A percentile compares a stretch with the other conserved stretches of the same genome.
Evolutionary conservation across 2,797 vertebrate species (phyloP).

Genomic region (Cuculus canorus): DNA sequence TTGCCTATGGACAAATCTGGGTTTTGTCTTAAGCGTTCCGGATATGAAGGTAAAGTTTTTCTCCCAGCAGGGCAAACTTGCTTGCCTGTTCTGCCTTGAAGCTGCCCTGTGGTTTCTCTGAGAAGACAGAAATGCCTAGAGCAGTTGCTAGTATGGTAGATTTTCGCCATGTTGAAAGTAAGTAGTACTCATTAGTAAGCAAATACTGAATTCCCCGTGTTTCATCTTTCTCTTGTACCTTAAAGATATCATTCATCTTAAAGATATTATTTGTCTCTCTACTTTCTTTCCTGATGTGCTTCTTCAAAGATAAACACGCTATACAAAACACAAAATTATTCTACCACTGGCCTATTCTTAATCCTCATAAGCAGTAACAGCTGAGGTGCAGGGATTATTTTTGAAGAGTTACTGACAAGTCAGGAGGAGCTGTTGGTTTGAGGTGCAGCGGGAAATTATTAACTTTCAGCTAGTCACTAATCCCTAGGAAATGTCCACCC

Average conservation of each 20-base stretch:
- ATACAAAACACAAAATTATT: not conserved
- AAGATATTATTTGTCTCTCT: not conserved
- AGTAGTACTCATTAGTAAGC: not conserved
- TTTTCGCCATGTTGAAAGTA: not conserved
- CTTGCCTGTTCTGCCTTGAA: not conserved
- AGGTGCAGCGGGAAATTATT: constrained; percentile 13
- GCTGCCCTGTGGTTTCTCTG: not conserved
- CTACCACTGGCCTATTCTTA: not conserved
- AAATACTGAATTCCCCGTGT: not conserved
- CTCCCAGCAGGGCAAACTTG: not conserved
- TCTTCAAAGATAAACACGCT: not conserved
- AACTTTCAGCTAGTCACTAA: constrained; percentile 37
- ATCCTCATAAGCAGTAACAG: not conserved
- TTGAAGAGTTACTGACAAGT: not conserved
- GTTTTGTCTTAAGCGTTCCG: not conserved
- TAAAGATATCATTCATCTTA: not conserved
- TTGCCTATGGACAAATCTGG: not conserved
- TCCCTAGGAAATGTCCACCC: constrained; percentile 26
- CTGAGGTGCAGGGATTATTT: not conserved
- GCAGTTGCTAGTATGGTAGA: not conserved
- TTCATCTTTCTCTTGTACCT: not conserved
- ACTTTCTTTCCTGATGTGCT: not conserved
- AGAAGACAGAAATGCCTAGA: not conserved
- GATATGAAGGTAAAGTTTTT: not conserved
- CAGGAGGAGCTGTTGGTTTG: not conserved